Evolutionary conservation across 2,113 vertebrate genomes (phyloP).

Genomic region (Thamnophis sirtalis): DNA sequence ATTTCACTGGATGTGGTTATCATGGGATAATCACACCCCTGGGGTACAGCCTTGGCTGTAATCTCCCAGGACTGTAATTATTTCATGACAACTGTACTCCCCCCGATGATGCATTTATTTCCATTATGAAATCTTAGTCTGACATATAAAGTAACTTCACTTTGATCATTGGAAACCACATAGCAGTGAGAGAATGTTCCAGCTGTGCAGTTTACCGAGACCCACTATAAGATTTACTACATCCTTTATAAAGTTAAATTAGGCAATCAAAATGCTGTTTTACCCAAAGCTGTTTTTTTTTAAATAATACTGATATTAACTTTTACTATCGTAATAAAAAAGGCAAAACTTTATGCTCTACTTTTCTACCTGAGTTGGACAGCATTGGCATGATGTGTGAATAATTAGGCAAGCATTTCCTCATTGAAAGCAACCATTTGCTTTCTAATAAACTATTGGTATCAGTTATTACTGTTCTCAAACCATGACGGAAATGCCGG

Average conservation of each 20-base stretch:
- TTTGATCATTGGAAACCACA: conserved; percentile 74
- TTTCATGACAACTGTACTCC: conserved; percentile 76
- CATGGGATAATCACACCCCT: conserved; percentile 81
- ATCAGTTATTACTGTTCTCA: conserved; percentile 32
- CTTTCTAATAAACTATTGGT: conserved; percentile 27
- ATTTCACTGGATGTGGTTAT: conserved; percentile 77
- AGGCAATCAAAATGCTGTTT: conserved; percentile 77
- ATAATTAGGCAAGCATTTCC: conserved; percentile 1
- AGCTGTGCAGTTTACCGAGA: conserved; percentile 76
- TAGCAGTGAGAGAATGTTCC: conserved; percentile 71
- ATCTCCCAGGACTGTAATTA: conserved; percentile 82
- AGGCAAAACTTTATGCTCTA: conserved; percentile 24
- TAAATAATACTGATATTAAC: conserved; percentile 55
- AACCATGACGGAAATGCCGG: background rate
- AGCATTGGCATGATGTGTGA: conserved; percentile 14
- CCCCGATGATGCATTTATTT: conserved; percentile 76
- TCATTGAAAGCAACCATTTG: background rate
- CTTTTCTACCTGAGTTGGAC: conserved; percentile 2
- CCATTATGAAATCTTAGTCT: conserved; percentile 78
- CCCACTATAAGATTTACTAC: conserved; percentile 72
- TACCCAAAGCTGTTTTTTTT: conserved; percentile 67
- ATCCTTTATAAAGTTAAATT: conserved; percentile 75
- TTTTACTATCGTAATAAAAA: conserved; percentile 53
- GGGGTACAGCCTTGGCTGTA: conserved; percentile 77
- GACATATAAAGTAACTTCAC: conserved; percentile 74